Evolutionary conservation across 2,888 invertebrate genomes (phyloP).

Genomic region (Cosmopolites sordidus): DNA sequence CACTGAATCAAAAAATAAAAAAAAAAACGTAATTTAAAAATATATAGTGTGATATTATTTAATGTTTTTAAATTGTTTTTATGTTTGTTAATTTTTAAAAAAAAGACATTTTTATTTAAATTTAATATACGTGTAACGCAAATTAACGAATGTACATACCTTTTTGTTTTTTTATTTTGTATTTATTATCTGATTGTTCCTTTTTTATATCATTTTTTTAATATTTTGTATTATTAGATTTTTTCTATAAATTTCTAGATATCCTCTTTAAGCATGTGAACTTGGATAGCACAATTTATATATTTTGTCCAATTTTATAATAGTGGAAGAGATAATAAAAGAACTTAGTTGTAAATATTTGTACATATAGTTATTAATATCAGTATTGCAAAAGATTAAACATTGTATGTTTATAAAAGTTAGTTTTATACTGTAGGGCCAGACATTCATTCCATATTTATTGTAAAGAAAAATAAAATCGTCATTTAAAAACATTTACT

Average conservation of each 20-base stretch:
- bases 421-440: constrained; percentile 13
- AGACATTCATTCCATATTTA: constrained; percentile 19
- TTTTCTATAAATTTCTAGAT: not conserved
- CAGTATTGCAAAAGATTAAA: constrained; percentile 16
- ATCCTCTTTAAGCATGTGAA: not conserved
- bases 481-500: constrained; percentile 23
- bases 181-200: constrained; percentile 49
- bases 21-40: constrained; percentile 33
- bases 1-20: constrained; percentile 40
- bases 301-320: not conserved
- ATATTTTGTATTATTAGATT: constrained; percentile 24
- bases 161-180: constrained; percentile 42
- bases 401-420: constrained; percentile 28
- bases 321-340: not conserved
- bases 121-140: constrained; percentile 36
- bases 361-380: constrained; percentile 2
- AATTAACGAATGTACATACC: constrained; percentile 41
- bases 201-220: constrained; percentile 40
- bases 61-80: constrained; percentile 47
- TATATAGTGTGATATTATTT: constrained; percentile 51
- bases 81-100: constrained; percentile 43
- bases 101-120: constrained; percentile 44
- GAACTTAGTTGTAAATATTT: constrained; percentile 9
- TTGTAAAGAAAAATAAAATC: not conserved
- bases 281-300: not conserved